Percentiles rank a stretch among this genome's conserved stretches.
Evolutionary conservation across 35 echinoderm and acorn worm species (phyloP).

Genomic region (Holothuria glaberrima): DNA sequence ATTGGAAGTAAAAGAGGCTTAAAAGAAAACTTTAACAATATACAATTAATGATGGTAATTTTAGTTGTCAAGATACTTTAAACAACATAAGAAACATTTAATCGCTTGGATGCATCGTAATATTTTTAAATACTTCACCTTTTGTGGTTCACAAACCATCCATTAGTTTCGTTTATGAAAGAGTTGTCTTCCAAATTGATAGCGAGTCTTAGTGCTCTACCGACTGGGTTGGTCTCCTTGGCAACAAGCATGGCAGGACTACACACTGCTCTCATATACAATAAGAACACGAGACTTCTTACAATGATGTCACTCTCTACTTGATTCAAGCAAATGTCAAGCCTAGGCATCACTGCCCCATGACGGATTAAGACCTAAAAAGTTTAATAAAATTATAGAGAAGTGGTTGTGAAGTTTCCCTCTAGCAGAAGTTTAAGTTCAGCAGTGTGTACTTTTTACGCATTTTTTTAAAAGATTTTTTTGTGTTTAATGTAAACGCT

Average conservation of each 20-base stretch:
- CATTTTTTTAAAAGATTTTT: no score
- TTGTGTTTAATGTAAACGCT: no score
- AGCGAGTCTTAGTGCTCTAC: not conserved
- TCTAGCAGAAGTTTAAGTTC: no score
- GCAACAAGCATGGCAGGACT: slow-evolving; percentile 34
- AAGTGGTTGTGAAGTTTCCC: no score
- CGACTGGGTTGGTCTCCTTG: slow-evolving; percentile 48
- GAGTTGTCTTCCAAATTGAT: slow-evolving; percentile 12
- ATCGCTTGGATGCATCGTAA: not conserved
- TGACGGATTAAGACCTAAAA: slow-evolving; percentile 19
- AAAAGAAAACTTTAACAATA: no score
- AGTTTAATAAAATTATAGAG: not conserved
- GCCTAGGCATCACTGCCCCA: slow-evolving; percentile 32
- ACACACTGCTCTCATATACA: slow-evolving; percentile 13
- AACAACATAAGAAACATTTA: no score
- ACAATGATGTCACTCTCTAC: slow-evolving; percentile 30
- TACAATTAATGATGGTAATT: no score
- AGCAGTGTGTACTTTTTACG: no score
- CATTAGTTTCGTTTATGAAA: slow-evolving; percentile 42
- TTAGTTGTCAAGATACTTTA: no score
- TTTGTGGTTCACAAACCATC: slow-evolving; percentile 13
- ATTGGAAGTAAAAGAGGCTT: no score
- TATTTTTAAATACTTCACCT: not conserved
- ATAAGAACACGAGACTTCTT: not conserved
- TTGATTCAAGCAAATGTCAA: slow-evolving; percentile 2